Conservation (phyloP, 1,140 invertebrate species). For the Octopus bimaculoides region DNA sequence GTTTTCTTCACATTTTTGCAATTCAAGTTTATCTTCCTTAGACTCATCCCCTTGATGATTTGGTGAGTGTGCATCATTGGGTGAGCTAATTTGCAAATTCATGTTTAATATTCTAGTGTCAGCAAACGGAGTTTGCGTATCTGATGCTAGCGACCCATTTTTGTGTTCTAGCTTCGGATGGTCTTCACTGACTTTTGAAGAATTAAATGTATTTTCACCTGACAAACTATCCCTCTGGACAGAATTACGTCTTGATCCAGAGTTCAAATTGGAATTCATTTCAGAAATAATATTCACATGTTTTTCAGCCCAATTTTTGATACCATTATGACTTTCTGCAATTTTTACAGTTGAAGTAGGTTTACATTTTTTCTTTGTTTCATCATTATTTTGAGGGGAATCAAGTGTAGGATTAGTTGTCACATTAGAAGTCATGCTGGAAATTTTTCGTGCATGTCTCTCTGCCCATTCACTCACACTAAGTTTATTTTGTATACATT, state of each 20-base stretch:
- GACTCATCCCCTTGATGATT: too few relatives aligned
- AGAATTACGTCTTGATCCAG: background rate
- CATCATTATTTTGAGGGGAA: background rate
- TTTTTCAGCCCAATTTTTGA: background rate
- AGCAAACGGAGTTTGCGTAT: too few relatives aligned
- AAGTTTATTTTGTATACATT: background rate
- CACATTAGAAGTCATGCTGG: background rate
- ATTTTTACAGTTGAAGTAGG: background rate
- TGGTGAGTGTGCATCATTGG: too few relatives aligned
- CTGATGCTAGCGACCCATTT: background rate
- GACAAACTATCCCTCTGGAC: background rate
- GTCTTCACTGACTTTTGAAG: background rate
- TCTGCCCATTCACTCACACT: background rate
- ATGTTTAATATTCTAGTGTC: too few relatives aligned
- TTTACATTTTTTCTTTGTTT: background rate
- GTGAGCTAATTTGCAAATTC: too few relatives aligned
- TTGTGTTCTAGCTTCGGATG: background rate
- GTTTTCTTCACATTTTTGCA: too few relatives aligned
- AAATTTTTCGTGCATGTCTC: background rate
- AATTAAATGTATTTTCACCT: background rate
- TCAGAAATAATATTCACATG: background rate
- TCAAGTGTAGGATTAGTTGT: background rate
- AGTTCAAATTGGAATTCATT: background rate
- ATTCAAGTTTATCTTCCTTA: too few relatives aligned
- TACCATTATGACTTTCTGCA: background rate